Base-by-base conservation (phyloP, 2,113 vertebrate genomes). In the Dermatemys mawii region DNA sequence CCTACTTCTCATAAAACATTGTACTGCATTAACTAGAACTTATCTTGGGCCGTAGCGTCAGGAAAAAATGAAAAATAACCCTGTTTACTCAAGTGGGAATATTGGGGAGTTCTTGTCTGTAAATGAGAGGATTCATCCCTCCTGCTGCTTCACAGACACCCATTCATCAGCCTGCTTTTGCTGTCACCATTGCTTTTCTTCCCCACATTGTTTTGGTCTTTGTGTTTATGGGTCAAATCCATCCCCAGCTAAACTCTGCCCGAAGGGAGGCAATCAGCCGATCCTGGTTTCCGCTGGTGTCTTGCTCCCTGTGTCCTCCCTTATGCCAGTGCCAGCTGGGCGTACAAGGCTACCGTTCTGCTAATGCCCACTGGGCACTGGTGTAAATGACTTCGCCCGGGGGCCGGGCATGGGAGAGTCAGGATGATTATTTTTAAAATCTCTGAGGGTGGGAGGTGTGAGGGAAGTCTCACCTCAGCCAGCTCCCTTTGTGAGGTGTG, bases 201-300 rank as follows among this genome's bases (percentile, higher is more conserved):
- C 41, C 38, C 73, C 24, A 46, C 6, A 2, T 76, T 73, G 41
- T 41, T 73, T 38, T 41, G n/a, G 11, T 22, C 38, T 24, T 35
- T 13, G 38, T 44, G 38, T 14, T 19, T 24, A 24, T 26, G 38
- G 38, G 24, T 27, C 38, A 26, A 75, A 24, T 14, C 57, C 57
- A 57, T 57, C 27, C 63, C 63, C 70, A 75, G 38, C 12, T 44
- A 22, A 44, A 41, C 24, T 44, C 11, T 2, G 24, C 38, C 11
- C 6, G 19, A 21, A 24, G 19, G 12, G 22, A n/a, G 32, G 32
- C 5, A 0, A 19, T n/a, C 32, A 35, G 6, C 14, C 17, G 32
- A 63, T 17, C 60, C 32, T n/a, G 16, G 8, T 67, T n/a, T 17
- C 7, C 4, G 32, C 60, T 7, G 7, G 32, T 17, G 32, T n/a